These are phyloP conservation scores for Amia ocellicauda DNA, from an alignment of 2,113 vertebrate genomes.

Conservation along the genomic window DNA sequence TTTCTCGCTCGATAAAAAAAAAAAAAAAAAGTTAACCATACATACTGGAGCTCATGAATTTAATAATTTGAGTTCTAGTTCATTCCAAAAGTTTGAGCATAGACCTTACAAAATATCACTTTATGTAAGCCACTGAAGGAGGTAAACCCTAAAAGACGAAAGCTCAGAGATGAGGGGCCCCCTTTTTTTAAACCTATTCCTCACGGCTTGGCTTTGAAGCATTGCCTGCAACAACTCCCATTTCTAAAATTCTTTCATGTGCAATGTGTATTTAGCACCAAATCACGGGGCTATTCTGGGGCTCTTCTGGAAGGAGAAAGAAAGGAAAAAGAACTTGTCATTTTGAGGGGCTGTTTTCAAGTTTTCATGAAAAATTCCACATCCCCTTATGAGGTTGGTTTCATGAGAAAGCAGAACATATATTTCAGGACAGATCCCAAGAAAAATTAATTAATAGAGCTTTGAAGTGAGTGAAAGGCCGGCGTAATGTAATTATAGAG, in stretches of 20 bases:
- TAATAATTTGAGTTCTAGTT: too few species aligned
- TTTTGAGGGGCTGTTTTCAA: conserved; percentile 64
- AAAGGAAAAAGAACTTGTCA: conserved; percentile 22
- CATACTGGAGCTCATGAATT: too few species aligned
- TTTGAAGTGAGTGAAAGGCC: conserved; percentile 61
- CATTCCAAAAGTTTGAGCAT: too few species aligned
- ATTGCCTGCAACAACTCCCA: conserved; percentile 20
- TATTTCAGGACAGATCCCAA: conserved; percentile 56
- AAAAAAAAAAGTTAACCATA: too few species aligned
- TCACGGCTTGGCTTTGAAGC: conserved; percentile 27
- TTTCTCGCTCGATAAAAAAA: too few species aligned
- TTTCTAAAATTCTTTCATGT: conserved; percentile 47
- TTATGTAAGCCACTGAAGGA: not conserved
- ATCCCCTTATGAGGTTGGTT: conserved; percentile 61
- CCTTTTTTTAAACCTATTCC: conserved; percentile 14
- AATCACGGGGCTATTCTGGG: conserved; percentile 47
- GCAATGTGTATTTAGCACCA: conserved; percentile 50
- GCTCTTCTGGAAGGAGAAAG: conserved; percentile 37
- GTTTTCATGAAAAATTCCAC: conserved; percentile 93
- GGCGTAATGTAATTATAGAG: conserved; percentile 70
- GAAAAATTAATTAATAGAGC: conserved; percentile 69
- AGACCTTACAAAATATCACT: not conserved
- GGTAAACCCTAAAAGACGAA: conserved; percentile 12
- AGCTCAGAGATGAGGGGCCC: conserved; percentile 19
- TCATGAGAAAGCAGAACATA: conserved; percentile 43